Evolutionary conservation across 2,113 vertebrate species (phyloP), one percentile per base, ranked within the genome.

Genomic region (Campylomormyrus tamandua): DNA sequence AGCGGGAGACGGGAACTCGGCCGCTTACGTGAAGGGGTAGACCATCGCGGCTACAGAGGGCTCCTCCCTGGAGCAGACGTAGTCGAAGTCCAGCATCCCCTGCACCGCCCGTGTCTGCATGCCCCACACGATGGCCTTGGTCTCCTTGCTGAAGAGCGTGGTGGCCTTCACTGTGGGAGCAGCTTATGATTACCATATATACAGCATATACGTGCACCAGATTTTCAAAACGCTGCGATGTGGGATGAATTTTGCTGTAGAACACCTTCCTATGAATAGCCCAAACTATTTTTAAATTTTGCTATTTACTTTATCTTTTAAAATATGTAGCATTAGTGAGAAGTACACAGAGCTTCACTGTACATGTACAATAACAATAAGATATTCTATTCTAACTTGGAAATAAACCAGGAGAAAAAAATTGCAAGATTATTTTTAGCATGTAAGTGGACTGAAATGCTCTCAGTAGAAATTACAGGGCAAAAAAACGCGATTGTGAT

Each of bases 81-180:
- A 99, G 93, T 99, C 98, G 0, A 99, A 99, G 93, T 99, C 98
- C 95, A 99, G 88, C 98, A 99, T 99, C 42, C 98, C 98, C 88
- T 99, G 98, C 83, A 99, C 98, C 0, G 98, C 98, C 77, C 98
- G 95, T 0, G 98, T 99, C 97, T 99, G 98, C 98, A 99, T 99
- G 0, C 98, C 98, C 98, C 98, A 99, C 11, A 99, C 97, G 0
- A 99, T 96, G 0, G 98, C 96, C 93, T 99, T 99, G 90, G 98
- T 99, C 90, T 97, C 96, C 66, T 96, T 93, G 93, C 96, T 97
- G 95, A 99, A 99, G 83, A 99, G 97, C 0, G 96, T 96, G 0
- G 97, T 94, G 53, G 95, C 96, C 94, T 98, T 99, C n/a, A 95
- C 97, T 97, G 92, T 35, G 21, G 91, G 21, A 89, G 42, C 42